phyloP scores from a whole-genome alignment of 2,113 vertebrate genomes.

The Microcebus ravelobensis region DNA sequence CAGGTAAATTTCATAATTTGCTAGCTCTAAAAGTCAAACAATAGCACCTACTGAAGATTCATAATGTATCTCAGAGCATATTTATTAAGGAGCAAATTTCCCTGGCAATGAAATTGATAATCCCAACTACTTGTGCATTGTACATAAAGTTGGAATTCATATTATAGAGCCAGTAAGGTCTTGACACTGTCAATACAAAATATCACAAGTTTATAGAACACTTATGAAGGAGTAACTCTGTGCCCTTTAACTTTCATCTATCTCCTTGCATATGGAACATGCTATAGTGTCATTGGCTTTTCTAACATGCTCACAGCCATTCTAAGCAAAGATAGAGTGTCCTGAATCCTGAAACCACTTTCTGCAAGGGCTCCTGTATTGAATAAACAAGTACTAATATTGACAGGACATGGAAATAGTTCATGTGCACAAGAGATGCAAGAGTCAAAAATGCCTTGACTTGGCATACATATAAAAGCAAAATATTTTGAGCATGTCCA shows the following conservation, averaged over 20 bases:
- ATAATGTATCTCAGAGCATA: background rate
- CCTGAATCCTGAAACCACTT: background rate
- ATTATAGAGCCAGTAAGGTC: background rate
- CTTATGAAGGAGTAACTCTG: background rate
- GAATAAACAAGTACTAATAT: background rate
- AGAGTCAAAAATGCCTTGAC: background rate
- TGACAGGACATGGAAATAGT: background rate
- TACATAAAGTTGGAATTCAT: background rate
- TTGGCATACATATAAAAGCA: background rate
- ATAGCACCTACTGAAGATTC: background rate
- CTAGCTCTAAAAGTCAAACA: background rate
- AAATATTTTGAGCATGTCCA: conserved; percentile 7
- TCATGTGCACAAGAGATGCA: background rate
- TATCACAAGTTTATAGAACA: background rate
- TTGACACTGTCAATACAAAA: background rate
- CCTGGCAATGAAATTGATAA: background rate
- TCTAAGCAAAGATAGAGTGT: background rate
- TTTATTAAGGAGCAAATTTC: background rate
- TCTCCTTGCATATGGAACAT: background rate
- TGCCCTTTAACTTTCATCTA: background rate
- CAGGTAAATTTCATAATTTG: background rate
- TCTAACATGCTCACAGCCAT: background rate
- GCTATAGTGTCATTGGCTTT: background rate
- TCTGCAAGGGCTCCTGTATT: rapidly evolving
- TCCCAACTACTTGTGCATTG: background rate